Conservation (phyloP, 2,113 vertebrate species). For the Phasianus colchicus region DNA sequence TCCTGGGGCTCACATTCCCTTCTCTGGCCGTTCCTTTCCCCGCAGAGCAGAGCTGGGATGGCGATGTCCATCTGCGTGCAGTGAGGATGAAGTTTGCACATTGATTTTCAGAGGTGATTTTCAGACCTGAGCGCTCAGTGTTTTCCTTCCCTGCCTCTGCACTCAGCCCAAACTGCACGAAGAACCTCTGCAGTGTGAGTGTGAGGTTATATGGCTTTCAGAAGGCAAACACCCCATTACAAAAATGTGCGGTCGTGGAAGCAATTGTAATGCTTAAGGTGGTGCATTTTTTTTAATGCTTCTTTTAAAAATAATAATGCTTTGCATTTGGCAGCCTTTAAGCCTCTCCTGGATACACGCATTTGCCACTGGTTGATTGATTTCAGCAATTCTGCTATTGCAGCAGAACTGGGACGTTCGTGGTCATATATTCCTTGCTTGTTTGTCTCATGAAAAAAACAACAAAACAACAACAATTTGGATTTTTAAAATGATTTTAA, state of each 20-base stretch:
- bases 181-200: no score
- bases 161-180: rapidly evolving
- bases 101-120: neutral
- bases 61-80: rapidly evolving
- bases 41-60: neutral
- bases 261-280: neutral
- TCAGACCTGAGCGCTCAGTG: neutral
- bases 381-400: slow-evolving; percentile 56
- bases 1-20: no score
- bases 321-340: slow-evolving; percentile 53
- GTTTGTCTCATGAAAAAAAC: neutral
- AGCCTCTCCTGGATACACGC: slow-evolving; percentile 36
- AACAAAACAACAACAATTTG: neutral
- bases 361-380: slow-evolving; percentile 60
- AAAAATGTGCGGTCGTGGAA: neutral
- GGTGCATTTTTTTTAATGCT: neutral
- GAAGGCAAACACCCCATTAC: neutral
- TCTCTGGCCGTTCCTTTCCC: neutral
- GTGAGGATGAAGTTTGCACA: neutral
- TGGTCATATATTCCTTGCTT: neutral
- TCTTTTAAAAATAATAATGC: slow-evolving; percentile 30
- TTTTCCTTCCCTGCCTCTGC: neutral
- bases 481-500: slow-evolving; percentile 18
- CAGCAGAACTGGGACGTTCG: slow-evolving; percentile 36
- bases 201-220: rapidly evolving